phyloP scores from a whole-genome alignment of 2,797 vertebrate genomes.

The Xiphophorus birchmanni region DNA sequence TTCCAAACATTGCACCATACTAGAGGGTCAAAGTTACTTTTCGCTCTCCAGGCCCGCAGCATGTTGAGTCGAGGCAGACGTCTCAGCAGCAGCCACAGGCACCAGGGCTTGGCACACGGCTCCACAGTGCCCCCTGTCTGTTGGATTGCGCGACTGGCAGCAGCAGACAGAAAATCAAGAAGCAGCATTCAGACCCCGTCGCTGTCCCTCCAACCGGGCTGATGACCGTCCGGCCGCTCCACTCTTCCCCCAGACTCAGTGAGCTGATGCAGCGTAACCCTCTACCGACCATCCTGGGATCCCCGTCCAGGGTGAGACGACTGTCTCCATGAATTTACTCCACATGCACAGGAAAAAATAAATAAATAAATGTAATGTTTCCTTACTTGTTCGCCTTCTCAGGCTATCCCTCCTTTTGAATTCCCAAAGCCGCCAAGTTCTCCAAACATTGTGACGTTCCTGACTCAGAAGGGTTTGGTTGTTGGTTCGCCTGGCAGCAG shows the following conservation, averaged over 20 bases:
- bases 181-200: constrained; percentile 91
- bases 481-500: constrained; percentile 85
- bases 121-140: constrained; percentile 96
- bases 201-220: constrained; percentile 71
- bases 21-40: neutral
- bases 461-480: constrained; percentile 89
- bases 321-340: neutral
- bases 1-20: neutral
- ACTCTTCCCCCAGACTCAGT: constrained; percentile 92
- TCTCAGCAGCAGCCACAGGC: constrained; percentile 69
- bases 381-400: constrained; percentile 2
- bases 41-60: constrained; percentile 62
- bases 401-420: constrained; percentile 90
- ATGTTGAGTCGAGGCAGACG: constrained; percentile 60
- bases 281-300: constrained; percentile 94
- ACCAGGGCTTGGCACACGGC: constrained; percentile 87
- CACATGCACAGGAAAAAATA: neutral
- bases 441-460: constrained; percentile 90
- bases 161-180: constrained; percentile 90
- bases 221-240: constrained; percentile 85
- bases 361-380: neutral
- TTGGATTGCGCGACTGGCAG: constrained; percentile 83
- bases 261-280: constrained; percentile 96
- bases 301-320: constrained; percentile 90
- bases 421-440: constrained; percentile 92